Conservation (phyloP, 2,888 invertebrate genomes). For the Pyrochroa serraticornis region DNA sequence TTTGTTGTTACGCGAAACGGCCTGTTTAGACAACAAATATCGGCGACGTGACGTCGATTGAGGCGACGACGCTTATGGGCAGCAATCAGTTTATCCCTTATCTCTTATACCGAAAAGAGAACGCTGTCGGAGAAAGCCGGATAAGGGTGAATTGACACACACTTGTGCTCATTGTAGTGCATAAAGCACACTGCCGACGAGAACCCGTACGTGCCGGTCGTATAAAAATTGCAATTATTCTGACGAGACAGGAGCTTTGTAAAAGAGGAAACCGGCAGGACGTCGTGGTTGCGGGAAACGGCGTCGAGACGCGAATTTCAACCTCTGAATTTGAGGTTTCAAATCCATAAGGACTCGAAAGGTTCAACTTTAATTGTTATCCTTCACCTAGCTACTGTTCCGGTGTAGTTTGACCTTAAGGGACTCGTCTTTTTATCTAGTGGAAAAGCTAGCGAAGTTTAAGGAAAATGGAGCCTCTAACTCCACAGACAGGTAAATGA, state of each 20-base stretch:
- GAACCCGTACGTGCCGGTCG: conserved; percentile 19
- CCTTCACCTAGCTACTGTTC: too few relatives aligned
- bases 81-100: conserved; percentile 27
- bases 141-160: conserved; percentile 25
- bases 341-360: too few relatives aligned
- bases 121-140: conserved; percentile 12
- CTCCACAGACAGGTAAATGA: too few relatives aligned
- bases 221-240: conserved; percentile 27
- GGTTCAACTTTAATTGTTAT: too few relatives aligned
- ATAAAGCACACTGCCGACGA: conserved; percentile 25
- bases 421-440: too few relatives aligned
- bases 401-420: too few relatives aligned
- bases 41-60: conserved; percentile 27
- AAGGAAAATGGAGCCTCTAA: too few relatives aligned
- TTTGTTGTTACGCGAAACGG: conserved; percentile 21
- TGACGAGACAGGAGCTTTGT: not conserved
- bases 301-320: too few relatives aligned
- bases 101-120: conserved; percentile 12
- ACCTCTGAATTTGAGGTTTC: too few relatives aligned
- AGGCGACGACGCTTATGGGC: conserved; percentile 22
- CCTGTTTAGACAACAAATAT: conserved; percentile 29
- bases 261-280: too few relatives aligned
- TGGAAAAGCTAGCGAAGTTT: too few relatives aligned
- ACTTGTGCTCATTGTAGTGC: conserved; percentile 24
- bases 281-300: too few relatives aligned